Evolutionary conservation across 2,888 invertebrate genomes (phyloP).

Genomic region (Xylophagus ater): DNA sequence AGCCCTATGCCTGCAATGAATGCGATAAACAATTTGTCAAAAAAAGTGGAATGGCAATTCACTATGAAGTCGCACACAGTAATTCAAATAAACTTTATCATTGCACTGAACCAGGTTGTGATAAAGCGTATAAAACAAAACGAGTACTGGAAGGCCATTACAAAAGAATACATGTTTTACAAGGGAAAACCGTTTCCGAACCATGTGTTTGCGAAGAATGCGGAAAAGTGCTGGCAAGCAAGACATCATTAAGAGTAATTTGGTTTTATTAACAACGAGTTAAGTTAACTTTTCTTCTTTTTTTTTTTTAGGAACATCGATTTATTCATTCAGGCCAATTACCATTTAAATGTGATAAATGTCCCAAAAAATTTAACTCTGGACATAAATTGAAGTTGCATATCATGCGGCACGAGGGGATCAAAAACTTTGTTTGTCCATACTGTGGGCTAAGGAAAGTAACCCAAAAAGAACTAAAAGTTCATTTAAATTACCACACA

Average conservation of each 20-base stretch:
- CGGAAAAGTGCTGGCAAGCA: conserved; percentile 7
- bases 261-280: neutral
- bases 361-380: conserved; percentile 13
- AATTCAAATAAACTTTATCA: conserved; percentile 4
- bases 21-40: conserved; percentile 10
- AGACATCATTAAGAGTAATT: conserved; percentile 7
- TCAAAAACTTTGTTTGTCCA: conserved; percentile 17
- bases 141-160: conserved; percentile 11
- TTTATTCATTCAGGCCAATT: conserved; percentile 12
- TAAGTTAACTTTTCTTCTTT: conserved; percentile 4
- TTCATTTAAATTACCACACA: conserved; percentile 15
- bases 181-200: conserved; percentile 6
- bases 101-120: conserved; percentile 12
- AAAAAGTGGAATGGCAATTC: conserved; percentile 5
- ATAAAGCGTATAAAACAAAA: conserved; percentile 13
- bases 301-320: conserved; percentile 11
- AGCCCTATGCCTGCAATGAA: conserved; percentile 10
- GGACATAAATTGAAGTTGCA: conserved; percentile 18
- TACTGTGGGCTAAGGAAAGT: conserved; percentile 15
- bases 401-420: conserved; percentile 16
- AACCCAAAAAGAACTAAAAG: conserved; percentile 14
- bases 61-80: conserved; percentile 5
- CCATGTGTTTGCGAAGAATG: conserved; percentile 8
- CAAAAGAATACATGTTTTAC: conserved; percentile 7
- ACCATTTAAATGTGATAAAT: conserved; percentile 15